phyloP scores from a whole-genome alignment of 1,140 invertebrate species.

The Stenopsyche tienmushanensis region DNA sequence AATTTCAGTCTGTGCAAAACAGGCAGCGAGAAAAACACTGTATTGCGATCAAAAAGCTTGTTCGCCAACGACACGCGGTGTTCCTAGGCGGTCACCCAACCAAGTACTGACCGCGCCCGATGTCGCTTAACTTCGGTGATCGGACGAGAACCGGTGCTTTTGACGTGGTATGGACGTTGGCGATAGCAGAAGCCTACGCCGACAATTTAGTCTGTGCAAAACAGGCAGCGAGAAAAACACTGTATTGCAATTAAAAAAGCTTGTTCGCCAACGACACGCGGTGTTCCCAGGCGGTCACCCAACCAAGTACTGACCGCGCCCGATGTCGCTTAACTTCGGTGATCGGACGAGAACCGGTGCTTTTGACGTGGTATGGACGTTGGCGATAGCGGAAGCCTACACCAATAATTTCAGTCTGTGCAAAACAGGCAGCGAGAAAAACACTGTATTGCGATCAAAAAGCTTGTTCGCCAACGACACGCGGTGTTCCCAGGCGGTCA shows the following conservation, averaged over 20 bases:
- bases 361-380: slow-evolving; percentile 34
- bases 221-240: too few species aligned
- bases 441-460: too few species aligned
- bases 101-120: slow-evolving; percentile 34
- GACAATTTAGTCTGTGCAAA: too few species aligned
- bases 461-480: slow-evolving; percentile 19
- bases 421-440: too few species aligned
- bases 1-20: too few species aligned
- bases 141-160: slow-evolving; percentile 37
- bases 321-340: slow-evolving; percentile 37
- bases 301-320: slow-evolving; percentile 34
- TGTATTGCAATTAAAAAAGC: too few species aligned
- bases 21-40: too few species aligned
- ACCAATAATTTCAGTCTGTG: too few species aligned
- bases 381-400: too few species aligned
- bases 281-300: slow-evolving; percentile 37
- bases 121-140: slow-evolving; percentile 38
- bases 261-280: slow-evolving; percentile 24
- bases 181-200: too few species aligned
- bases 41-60: too few species aligned
- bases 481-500: slow-evolving; percentile 37
- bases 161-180: slow-evolving; percentile 33
- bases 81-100: slow-evolving; percentile 37
- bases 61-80: slow-evolving; percentile 26
- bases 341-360: slow-evolving; percentile 38